A percentile compares a stretch with the other conserved stretches of the same genome.
phyloP scores from a whole-genome alignment of 2,113 vertebrate species.

The Oplegnathus fasciatus region DNA sequence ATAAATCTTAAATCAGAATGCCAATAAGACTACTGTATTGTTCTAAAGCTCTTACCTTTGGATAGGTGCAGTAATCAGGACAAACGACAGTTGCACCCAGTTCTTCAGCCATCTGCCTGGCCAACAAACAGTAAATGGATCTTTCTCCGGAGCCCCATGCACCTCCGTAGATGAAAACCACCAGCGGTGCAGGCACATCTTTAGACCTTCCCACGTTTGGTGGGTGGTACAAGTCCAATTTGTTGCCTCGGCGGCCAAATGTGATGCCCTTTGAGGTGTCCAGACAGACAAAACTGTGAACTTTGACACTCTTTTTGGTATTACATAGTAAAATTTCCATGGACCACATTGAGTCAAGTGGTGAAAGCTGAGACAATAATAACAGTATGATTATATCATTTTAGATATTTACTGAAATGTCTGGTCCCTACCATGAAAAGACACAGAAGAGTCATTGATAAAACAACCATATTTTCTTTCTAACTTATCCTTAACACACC shows the following conservation, averaged over 20 bases:
- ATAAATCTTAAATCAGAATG: background rate
- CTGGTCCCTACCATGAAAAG: background rate
- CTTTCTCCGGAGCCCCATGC: slow-evolving; percentile 83
- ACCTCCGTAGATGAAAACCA: slow-evolving; percentile 85
- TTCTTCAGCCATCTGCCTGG: slow-evolving; percentile 81
- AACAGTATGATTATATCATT: background rate
- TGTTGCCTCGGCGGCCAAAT: slow-evolving; percentile 81
- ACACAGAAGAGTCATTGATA: background rate
- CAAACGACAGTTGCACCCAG: slow-evolving; percentile 82
- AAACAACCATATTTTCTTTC: background rate
- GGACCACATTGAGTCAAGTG: background rate
- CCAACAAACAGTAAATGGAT: slow-evolving; percentile 83
- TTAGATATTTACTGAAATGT: background rate
- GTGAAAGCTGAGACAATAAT: background rate
- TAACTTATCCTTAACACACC: slow-evolving; percentile 61
- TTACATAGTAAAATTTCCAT: background rate
- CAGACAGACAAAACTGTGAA: background rate
- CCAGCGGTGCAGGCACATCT: slow-evolving; percentile 52
- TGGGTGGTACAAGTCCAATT: slow-evolving; percentile 82
- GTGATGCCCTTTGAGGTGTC: slow-evolving; percentile 71
- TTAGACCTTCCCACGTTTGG: slow-evolving; percentile 40
- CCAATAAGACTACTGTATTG: background rate
- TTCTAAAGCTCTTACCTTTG: slow-evolving; percentile 73
- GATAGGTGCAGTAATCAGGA: slow-evolving; percentile 84
- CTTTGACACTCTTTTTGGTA: background rate